Conservation (phyloP, 2,888 invertebrate genomes). For the Drosophila diplacantha region DNA sequence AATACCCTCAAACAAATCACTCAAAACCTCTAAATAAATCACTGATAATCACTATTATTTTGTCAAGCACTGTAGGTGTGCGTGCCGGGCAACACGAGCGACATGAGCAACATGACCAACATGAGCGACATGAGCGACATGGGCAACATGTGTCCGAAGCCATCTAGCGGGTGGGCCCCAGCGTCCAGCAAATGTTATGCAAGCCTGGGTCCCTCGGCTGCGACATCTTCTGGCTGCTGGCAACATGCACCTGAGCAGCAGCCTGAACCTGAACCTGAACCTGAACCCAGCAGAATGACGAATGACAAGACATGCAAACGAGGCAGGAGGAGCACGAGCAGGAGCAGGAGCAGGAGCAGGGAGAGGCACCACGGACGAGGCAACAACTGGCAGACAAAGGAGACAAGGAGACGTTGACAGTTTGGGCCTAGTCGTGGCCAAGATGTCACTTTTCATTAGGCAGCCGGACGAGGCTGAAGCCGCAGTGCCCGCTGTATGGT, state of each 20-base stretch:
- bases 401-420: slow-evolving; percentile 63
- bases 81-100: slow-evolving; percentile 9
- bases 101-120: slow-evolving; percentile 16
- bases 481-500: not conserved
- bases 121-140: slow-evolving; percentile 49
- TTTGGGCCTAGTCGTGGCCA: slow-evolving; percentile 72
- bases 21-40: not conserved
- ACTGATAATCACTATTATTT: slow-evolving; percentile 2
- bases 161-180: slow-evolving; percentile 62
- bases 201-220: slow-evolving; percentile 42
- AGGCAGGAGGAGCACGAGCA: slow-evolving; percentile 13
- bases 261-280: slow-evolving; percentile 8
- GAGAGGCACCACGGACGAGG: not conserved
- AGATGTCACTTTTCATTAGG: slow-evolving; percentile 77
- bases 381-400: slow-evolving; percentile 28
- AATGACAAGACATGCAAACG: slow-evolving; percentile 64
- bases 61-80: slow-evolving; percentile 12
- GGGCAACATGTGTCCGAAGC: slow-evolving; percentile 62
- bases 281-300: slow-evolving; percentile 52
- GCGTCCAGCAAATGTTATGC: slow-evolving; percentile 21
- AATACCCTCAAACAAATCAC: not conserved
- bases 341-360: not conserved
- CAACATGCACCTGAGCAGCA: slow-evolving; percentile 58
- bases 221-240: slow-evolving; percentile 74
- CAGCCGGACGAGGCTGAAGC: slow-evolving; percentile 45